Conservation (phyloP, 2,888 invertebrate species). For the Abrostola tripartita region DNA sequence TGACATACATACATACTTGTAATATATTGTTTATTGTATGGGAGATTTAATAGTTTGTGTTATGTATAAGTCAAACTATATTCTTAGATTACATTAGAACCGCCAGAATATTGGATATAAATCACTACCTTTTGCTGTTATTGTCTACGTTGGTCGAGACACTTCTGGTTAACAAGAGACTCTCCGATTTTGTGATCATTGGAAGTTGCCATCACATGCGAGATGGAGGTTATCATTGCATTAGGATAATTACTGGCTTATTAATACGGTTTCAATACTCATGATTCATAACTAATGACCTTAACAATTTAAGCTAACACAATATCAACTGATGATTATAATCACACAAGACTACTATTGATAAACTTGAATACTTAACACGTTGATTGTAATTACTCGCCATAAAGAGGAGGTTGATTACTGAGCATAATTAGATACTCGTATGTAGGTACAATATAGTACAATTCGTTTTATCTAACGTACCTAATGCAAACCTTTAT, state of each 20-base stretch:
- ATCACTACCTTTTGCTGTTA: too few relatives aligned
- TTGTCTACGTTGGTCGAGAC: too few relatives aligned
- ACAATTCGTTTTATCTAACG: constrained; percentile 1
- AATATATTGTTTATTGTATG: too few relatives aligned
- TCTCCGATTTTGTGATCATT: too few relatives aligned
- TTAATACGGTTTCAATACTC: neutral
- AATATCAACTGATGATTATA: neutral
- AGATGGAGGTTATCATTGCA: neutral
- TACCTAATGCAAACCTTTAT: neutral
- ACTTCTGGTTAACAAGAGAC: too few relatives aligned
- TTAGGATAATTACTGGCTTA: neutral
- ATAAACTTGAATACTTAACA: constrained; percentile 9
- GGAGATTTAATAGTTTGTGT: too few relatives aligned
- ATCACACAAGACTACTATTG: constrained; percentile 6
- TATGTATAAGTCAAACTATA: too few relatives aligned
- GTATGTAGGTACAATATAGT: neutral
- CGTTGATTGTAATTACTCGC: neutral
- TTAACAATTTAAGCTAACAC: constrained; percentile 3
- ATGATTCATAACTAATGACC: neutral
- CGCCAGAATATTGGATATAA: too few relatives aligned
- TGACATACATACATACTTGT: too few relatives aligned
- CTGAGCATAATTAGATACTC: constrained; percentile 7
- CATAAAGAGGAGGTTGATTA: constrained; percentile 4
- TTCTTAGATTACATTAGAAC: too few relatives aligned
- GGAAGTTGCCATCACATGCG: neutral